A percentile compares a stretch with the other conserved stretches of the same genome.
Evolutionary conservation across 2,113 vertebrate species (phyloP).

Genomic region (Dicrurus megarhynchus): DNA sequence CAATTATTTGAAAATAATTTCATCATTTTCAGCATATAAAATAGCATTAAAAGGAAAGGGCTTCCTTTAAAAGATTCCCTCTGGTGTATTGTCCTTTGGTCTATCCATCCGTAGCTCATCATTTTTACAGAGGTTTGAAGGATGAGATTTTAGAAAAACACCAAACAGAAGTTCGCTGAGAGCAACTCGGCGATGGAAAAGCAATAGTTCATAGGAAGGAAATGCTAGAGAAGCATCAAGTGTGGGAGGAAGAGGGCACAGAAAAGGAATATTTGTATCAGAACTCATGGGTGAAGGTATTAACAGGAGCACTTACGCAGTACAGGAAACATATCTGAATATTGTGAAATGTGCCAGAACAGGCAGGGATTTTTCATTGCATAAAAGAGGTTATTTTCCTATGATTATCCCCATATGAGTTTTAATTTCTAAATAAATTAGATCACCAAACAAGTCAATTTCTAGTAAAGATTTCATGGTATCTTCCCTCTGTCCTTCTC

Average conservation of each 20-base stretch:
- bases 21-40: neutral
- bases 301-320: neutral
- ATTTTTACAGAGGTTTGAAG: neutral
- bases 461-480: neutral
- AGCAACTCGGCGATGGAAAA: neutral
- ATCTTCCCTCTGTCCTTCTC: neutral
- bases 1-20: neutral
- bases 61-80: neutral
- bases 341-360: neutral
- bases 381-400: neutral
- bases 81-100: neutral
- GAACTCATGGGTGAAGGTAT: neutral
- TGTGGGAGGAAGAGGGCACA: neutral
- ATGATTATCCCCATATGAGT: neutral
- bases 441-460: neutral
- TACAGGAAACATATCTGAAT: neutral
- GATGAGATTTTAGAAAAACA: neutral
- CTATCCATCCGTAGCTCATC: neutral
- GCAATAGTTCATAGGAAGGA: neutral
- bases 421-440: neutral
- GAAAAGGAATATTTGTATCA: neutral
- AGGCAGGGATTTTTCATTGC: neutral
- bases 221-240: neutral
- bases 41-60: neutral
- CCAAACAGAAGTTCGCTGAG: neutral